Conservation (phyloP, 2,797 vertebrate genomes). For the Phoeniculus purpureus region DNA sequence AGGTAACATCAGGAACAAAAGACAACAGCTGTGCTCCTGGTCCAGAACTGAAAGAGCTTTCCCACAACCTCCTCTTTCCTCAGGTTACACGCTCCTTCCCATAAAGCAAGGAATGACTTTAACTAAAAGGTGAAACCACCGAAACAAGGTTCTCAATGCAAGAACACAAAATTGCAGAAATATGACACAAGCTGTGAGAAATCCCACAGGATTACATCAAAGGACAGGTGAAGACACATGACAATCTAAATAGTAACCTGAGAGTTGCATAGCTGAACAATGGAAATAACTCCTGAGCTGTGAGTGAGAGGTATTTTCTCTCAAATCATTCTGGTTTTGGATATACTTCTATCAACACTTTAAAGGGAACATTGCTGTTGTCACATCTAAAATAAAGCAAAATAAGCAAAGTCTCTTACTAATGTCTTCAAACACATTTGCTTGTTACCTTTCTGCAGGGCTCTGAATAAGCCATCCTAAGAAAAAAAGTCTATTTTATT, state of each 20-base stretch:
- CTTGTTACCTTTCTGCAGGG: neutral
- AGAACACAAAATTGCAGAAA: neutral
- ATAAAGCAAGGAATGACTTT: neutral
- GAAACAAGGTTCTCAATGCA: neutral
- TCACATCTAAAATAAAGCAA: neutral
- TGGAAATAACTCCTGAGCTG: neutral
- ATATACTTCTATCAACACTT: neutral
- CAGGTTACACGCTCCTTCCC: neutral
- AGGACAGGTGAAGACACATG: neutral
- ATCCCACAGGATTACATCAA: neutral
- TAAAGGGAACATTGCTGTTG: neutral
- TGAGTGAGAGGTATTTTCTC: neutral
- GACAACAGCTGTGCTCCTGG: neutral
- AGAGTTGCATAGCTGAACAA: neutral
- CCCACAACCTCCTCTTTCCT: neutral
- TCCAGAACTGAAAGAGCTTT: neutral
- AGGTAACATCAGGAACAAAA: neutral
- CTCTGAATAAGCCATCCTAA: neutral
- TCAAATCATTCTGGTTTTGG: neutral
- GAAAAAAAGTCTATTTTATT: neutral
- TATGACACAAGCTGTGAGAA: neutral
- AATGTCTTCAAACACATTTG: neutral
- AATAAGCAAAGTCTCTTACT: neutral
- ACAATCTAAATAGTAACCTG: neutral
- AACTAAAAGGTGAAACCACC: neutral